A percentile compares a stretch with the other conserved stretches of the same genome.
Conservation (phyloP, 2,797 vertebrate species). For the Syngnathus acus region DNA sequence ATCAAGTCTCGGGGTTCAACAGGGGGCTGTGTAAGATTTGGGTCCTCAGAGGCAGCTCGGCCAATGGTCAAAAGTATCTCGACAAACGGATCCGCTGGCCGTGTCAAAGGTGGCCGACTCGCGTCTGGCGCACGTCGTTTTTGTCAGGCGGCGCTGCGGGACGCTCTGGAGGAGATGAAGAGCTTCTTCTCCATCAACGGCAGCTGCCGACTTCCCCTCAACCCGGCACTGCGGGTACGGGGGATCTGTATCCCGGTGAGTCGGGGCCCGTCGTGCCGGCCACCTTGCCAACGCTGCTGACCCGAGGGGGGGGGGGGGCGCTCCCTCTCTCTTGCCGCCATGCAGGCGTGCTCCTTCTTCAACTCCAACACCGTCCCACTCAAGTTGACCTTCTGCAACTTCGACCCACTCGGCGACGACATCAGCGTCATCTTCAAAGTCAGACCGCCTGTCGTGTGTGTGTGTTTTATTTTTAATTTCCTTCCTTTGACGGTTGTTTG, state of each 20-base stretch:
- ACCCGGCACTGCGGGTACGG: constrained; percentile 84
- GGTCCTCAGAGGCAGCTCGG: too few relatives aligned
- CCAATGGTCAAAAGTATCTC: too few relatives aligned
- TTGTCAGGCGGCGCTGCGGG: constrained; percentile 76
- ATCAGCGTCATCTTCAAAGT: constrained; percentile 95
- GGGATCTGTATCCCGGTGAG: constrained; percentile 84
- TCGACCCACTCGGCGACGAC: constrained; percentile 82
- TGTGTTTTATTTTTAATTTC: not conserved
- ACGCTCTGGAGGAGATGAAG: constrained; percentile 81
- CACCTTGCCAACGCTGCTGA: not conserved
- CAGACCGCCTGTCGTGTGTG: not conserved
- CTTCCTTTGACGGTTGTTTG: not conserved
- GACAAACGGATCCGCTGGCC: too few relatives aligned
- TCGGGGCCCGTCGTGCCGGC: not conserved
- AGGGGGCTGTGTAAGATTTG: too few relatives aligned
- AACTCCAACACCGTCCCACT: constrained; percentile 93
- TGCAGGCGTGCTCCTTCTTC: constrained; percentile 90
- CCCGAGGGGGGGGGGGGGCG: not conserved
- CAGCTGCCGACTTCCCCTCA: constrained; percentile 85
- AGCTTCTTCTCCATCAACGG: constrained; percentile 83
- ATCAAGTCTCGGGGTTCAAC: too few relatives aligned
- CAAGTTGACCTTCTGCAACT: constrained; percentile 88
- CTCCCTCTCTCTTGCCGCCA: constrained; percentile 1
- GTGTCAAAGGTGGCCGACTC: too few relatives aligned
- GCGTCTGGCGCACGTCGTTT: too few relatives aligned